Evolutionary conservation across 64 coral and sea anemone species (phyloP), one percentile per base, ranked within the genome.

Genomic region (Montipora capricornis): DNA sequence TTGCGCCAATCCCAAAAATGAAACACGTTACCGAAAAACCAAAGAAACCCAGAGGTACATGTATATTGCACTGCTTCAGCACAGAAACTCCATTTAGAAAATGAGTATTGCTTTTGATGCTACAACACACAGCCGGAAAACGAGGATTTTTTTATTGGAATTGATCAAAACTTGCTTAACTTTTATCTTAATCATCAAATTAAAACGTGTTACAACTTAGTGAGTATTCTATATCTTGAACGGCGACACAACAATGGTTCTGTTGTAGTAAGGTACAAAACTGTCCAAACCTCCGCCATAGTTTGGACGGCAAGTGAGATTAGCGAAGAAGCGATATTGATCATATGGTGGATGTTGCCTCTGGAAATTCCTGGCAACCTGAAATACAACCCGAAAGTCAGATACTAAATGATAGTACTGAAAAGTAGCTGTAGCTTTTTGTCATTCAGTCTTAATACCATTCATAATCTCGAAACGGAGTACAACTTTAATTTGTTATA

Each of bases 261-360:
- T 86, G 12, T 89, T 89, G 66, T 90, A 93, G 11, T 24, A 37
- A 22, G 86, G 53, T 2, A 79, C 70, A 70, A 74, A 80, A 62
- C 89, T 79, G 9, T 79, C 68, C 13, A 84, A 51, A 17, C 91
- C 91, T 16, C 95, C 95, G 8, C 91, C 91, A 75, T 86, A 96
- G 74, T 90, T 96, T 64, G 95, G 95, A 58, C 95, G 87, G 48
- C 95, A 96, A 9, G 87, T 73, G 20, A 93, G 59, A 74, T 96
- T 93, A 13, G 87, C 74, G 51, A 93, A 96, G 81, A 96, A 96
- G 16, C 67, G 75, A 68, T 96, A 96, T 12, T 96, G 87, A 26
- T 96, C 95, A 58, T 90, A 93, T 5, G 95, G 87, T 26, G 61
- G 13, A 17, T 20, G 26, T 47, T 84, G 53, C 1, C 69, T 81